Percentiles rank a stretch among this genome's conserved stretches.
phyloP scores from a whole-genome alignment of 2,888 invertebrate species.

The Chrysolina americana region DNA sequence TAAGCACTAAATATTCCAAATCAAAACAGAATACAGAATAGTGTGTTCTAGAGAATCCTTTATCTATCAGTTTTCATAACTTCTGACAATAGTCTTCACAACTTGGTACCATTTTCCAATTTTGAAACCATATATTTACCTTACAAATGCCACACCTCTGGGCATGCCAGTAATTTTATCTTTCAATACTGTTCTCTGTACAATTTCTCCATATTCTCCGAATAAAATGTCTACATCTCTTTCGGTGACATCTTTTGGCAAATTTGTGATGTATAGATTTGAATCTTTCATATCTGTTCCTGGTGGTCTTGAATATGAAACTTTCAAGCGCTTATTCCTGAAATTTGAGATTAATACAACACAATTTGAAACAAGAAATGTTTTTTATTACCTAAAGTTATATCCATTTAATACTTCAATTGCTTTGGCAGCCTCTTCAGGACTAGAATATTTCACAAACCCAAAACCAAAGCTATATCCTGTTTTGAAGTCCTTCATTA shows the following conservation, averaged over 20 bases:
- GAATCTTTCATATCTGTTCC: constrained; percentile 95
- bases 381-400: constrained; percentile 61
- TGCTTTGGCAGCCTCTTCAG: constrained; percentile 89
- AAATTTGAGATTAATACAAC: constrained; percentile 41
- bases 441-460: constrained; percentile 91
- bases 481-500: constrained; percentile 91
- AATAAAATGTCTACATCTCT: constrained; percentile 88
- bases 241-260: constrained; percentile 89
- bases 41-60: too few species aligned
- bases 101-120: background rate
- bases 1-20: too few species aligned
- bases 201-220: constrained; percentile 90
- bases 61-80: background rate
- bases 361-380: constrained; percentile 10
- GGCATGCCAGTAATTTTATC: constrained; percentile 92
- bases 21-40: too few species aligned
- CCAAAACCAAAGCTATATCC: constrained; percentile 98
- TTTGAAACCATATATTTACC: constrained; percentile 72
- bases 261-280: constrained; percentile 93
- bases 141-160: constrained; percentile 92
- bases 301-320: constrained; percentile 92
- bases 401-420: constrained; percentile 88
- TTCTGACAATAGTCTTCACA: background rate
- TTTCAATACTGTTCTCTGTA: constrained; percentile 91
- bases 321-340: constrained; percentile 94